Base-by-base conservation (phyloP, 2,888 invertebrate genomes). In the Acleris sparsana region DNA sequence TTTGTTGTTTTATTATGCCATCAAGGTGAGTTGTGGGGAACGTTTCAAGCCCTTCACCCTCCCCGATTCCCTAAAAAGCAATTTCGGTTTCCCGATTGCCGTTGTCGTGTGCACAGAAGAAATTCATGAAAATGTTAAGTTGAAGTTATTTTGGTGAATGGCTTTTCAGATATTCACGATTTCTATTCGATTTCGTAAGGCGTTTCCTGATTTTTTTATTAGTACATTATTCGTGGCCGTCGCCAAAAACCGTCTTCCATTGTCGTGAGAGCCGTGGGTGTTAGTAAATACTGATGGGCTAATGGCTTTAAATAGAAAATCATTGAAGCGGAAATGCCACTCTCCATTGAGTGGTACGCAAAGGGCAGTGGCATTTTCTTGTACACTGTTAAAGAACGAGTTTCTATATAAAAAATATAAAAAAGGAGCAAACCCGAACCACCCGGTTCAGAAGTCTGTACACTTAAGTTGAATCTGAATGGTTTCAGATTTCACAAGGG, bases 61-160 rank as follows among this genome's bases (percentile, higher is more conserved):
- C 71, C 69, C 63, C 69, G 69, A 72, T 71, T 72, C 73, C 70
- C 75, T 69, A 75, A 78, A 83, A 84, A 80, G 76, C 80, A 82
- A 84, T 84, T 84, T 82, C 72, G 73, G 75, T 73, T 74, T 73
- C 78, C 68, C 77, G 73, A 79, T 77, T 79, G 79, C 69, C 69
- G 71, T 72, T 77, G 73, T 76, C 76, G 75, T 73, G 71, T 70
- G 74, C 73, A 73, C 71, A 73, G 70, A 69, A 70, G 75, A 71
- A 78, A 79, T 78, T 81, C 80, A 76, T 76, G 80, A 72, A 79
- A 80, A 80, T 75, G 79, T 77, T 72, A 73, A 78, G 77, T 75
- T 75, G 74, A 76, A 80, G 80, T 77, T 80, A 80, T 81, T 77
- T 75, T 72, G 71, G 71, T 76, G 9, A 9, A 33, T 76, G 72